Conservation (phyloP, 2,113 vertebrate species). For the Amblyornis subalaris region DNA sequence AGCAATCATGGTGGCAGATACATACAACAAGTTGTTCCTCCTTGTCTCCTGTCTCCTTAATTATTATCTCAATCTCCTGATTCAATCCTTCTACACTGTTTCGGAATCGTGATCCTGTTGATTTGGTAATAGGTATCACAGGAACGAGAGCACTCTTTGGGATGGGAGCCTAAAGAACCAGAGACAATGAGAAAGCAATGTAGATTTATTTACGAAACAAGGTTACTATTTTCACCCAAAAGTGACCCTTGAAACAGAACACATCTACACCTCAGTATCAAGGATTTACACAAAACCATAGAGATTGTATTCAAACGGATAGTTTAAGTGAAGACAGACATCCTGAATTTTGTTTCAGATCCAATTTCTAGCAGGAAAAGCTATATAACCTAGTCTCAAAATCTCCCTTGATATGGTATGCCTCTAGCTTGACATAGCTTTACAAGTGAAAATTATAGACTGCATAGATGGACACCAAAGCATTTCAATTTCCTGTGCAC, state of each 20-base stretch:
- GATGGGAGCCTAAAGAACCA: slow-evolving; percentile 81
- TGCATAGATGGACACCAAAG: background rate
- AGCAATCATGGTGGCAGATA: slow-evolving; percentile 7
- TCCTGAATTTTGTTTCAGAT: background rate
- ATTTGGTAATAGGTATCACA: slow-evolving; percentile 90
- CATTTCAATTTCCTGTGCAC: background rate
- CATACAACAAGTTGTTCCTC: slow-evolving; percentile 93
- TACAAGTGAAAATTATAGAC: background rate
- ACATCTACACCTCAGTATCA: background rate
- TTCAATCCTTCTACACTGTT: slow-evolving; percentile 98
- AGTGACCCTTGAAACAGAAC: background rate
- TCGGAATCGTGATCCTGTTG: slow-evolving; percentile 90
- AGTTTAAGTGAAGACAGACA: background rate
- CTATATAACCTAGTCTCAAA: background rate
- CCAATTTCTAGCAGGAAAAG: background rate
- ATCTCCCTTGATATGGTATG: background rate
- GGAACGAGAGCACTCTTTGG: slow-evolving; percentile 93
- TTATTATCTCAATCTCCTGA: slow-evolving; percentile 98
- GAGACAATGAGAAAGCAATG: background rate
- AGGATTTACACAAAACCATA: background rate
- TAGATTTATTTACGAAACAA: background rate
- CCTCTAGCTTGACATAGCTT: background rate
- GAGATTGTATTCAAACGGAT: fast-evolving
- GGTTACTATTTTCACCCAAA: background rate
- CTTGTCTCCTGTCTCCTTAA: slow-evolving; percentile 92